Percentiles rank a stretch among this genome's conserved stretches.
These are phyloP conservation scores for Lucilia sericata DNA, from an alignment of 1,140 invertebrate species.

Conservation along the genomic window DNA sequence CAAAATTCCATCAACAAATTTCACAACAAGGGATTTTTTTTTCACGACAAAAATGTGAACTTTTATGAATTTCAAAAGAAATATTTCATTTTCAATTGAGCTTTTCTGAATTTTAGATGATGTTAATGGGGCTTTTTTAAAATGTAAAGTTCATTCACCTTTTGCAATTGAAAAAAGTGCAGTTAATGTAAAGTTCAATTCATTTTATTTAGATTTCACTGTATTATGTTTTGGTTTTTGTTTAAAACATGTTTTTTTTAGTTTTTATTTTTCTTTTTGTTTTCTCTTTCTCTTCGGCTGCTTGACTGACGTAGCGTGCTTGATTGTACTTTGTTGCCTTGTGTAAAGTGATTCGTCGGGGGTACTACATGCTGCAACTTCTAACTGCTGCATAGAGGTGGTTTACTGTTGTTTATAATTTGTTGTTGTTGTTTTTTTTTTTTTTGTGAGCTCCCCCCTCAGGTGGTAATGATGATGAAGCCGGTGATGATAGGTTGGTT, in stretches of 20 bases:
- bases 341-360: background rate
- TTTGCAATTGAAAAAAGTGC: too few relatives aligned
- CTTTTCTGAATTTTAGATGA: too few relatives aligned
- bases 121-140: too few relatives aligned
- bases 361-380: background rate
- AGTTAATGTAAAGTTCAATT: too few relatives aligned
- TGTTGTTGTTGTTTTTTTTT: background rate
- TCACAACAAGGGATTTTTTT: too few relatives aligned
- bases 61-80: too few relatives aligned
- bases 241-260: background rate
- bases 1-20: too few relatives aligned
- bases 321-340: background rate
- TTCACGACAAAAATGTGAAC: too few relatives aligned
- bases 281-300: background rate
- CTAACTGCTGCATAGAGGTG: background rate
- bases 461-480: background rate
- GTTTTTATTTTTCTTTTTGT: background rate
- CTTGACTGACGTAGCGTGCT: conserved; percentile 2
- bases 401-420: conserved; percentile 17
- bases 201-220: background rate
- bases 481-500: background rate
- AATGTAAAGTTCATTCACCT: too few relatives aligned
- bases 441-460: background rate
- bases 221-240: background rate
- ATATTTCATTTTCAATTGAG: too few relatives aligned